A percentile compares a stretch with the other conserved stretches of the same genome.
phyloP scores from a whole-genome alignment of 2,797 vertebrate genomes.

The Oophaga sylvatica region DNA sequence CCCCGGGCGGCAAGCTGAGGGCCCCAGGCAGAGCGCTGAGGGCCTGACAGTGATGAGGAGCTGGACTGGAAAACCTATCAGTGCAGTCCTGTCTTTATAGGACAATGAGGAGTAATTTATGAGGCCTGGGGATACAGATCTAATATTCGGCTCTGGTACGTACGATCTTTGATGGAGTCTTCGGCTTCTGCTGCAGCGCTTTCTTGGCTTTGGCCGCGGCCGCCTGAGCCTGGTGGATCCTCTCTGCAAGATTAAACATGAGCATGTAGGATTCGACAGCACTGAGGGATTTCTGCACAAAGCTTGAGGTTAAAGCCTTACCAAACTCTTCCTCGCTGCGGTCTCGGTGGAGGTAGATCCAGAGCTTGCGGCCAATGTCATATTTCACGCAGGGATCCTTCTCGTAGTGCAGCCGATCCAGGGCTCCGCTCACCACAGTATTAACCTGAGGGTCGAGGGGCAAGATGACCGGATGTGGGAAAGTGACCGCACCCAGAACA shows the following conservation, averaged over 20 bases:
- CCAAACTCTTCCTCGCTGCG: conserved; percentile 97
- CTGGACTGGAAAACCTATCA: no score
- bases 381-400: conserved; percentile 99
- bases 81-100: no score
- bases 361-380: conserved; percentile 93
- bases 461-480: no score
- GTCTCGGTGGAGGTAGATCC: conserved; percentile 95
- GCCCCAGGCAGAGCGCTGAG: no score
- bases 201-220: conserved; percentile 97
- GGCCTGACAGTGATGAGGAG: no score
- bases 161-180: conserved; percentile 90
- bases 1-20: no score
- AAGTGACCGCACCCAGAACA: not conserved
- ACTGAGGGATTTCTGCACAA: not conserved
- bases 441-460: conserved; percentile 81
- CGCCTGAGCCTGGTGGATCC: conserved; percentile 96
- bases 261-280: not conserved
- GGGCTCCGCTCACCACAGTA: conserved; percentile 94
- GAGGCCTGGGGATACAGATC: no score
- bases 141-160: not conserved
- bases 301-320: conserved; percentile 67
- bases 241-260: conserved; percentile 13
- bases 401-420: conserved; percentile 95
- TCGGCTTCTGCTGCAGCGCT: conserved; percentile 95
- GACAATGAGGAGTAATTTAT: no score